These are phyloP conservation scores for Danio aesculapii DNA, from an alignment of 2,797 vertebrate species.

Conservation along the genomic window DNA sequence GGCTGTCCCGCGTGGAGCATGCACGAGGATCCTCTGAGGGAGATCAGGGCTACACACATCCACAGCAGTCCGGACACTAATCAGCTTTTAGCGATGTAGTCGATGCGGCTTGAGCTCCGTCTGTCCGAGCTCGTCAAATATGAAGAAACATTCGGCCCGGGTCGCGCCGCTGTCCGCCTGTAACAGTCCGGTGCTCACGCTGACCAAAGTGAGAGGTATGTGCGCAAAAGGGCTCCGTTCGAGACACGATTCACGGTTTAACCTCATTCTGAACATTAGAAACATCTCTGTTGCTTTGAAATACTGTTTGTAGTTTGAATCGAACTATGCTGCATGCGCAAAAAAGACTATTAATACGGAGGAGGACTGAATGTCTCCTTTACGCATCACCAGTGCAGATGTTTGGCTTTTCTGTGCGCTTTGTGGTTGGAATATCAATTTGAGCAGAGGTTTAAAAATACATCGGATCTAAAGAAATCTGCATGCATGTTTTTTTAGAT, in stretches of 20 bases:
- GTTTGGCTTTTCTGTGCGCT: neutral
- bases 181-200: conserved; percentile 96
- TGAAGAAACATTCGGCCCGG: conserved; percentile 97
- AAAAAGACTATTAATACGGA: neutral
- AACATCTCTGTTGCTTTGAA: neutral
- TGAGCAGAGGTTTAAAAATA: neutral
- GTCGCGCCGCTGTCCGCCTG: conserved; percentile 96
- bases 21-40: conserved; percentile 45
- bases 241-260: conserved; percentile 2
- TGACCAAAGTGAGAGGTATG: conserved; percentile 97
- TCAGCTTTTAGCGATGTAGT: conserved; percentile 91
- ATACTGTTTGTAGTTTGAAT: neutral
- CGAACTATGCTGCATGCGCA: neutral
- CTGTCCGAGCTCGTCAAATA: conserved; percentile 85
- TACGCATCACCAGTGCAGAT: conserved; percentile 40
- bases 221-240: conserved; percentile 17
- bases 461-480: neutral
- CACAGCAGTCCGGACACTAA: conserved; percentile 73
- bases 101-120: conserved; percentile 85
- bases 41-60: conserved; percentile 35
- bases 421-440: neutral
- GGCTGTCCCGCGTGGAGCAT: conserved; percentile 42
- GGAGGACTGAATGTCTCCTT: conserved; percentile 12
- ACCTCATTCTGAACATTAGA: neutral
- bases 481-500: too few species aligned